Percentiles rank a stretch among this genome's conserved stretches.
These are phyloP conservation scores for Rhorus exstirpatorius DNA, from an alignment of 2,888 invertebrate genomes.

Conservation along the genomic window DNA sequence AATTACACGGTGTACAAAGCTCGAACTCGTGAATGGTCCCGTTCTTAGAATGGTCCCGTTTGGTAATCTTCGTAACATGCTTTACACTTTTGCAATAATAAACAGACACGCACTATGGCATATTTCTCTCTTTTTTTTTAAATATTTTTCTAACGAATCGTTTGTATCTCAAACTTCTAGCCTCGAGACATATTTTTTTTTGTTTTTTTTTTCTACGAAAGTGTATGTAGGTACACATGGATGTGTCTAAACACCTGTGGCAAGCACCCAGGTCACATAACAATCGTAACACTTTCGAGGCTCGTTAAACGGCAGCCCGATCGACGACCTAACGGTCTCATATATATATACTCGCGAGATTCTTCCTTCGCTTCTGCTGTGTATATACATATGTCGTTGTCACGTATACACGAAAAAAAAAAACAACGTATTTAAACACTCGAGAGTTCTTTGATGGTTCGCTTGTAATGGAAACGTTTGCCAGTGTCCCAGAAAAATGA, in stretches of 20 bases:
- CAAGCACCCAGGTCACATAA: slow-evolving; percentile 56
- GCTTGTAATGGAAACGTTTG: slow-evolving; percentile 15
- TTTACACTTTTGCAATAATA: slow-evolving; percentile 38
- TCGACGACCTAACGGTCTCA: slow-evolving; percentile 64
- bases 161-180: neutral
- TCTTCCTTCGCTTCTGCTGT: neutral
- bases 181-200: neutral
- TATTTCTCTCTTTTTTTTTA: neutral
- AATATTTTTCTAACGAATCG: slow-evolving; percentile 8
- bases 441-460: slow-evolving; percentile 36
- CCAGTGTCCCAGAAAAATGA: slow-evolving; percentile 40
- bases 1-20: slow-evolving; percentile 15
- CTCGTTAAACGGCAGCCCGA: slow-evolving; percentile 66
- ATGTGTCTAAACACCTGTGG: slow-evolving; percentile 24
- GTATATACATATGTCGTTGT: neutral
- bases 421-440: slow-evolving; percentile 9
- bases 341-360: neutral
- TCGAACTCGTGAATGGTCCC: slow-evolving; percentile 38
- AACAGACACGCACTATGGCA: neutral
- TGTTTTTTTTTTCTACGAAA: neutral
- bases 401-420: slow-evolving; percentile 6
- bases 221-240: neutral
- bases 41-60: slow-evolving; percentile 34
- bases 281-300: slow-evolving; percentile 68
- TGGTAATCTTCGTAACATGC: slow-evolving; percentile 15